A percentile compares a stretch with the other conserved stretches of the same genome.
Conservation (phyloP, 1,140 invertebrate species). For the Oedothorax gibbosus region DNA sequence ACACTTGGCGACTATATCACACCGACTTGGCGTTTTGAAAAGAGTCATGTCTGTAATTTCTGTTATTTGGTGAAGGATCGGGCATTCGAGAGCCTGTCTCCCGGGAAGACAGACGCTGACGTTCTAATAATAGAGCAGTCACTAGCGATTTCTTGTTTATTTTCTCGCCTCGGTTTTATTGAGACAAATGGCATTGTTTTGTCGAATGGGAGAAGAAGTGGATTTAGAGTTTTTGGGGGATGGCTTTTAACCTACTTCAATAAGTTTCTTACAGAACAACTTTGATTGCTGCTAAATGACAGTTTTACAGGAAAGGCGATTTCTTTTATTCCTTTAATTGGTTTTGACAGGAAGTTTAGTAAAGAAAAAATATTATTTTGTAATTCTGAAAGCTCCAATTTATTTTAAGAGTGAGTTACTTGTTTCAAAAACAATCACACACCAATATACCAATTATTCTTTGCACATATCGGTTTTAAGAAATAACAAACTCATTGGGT, state of each 20-base stretch:
- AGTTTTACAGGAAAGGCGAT: no score
- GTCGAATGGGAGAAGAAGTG: slow-evolving; percentile 10
- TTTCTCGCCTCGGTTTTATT: slow-evolving; percentile 12
- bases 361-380: no score
- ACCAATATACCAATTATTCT: no score
- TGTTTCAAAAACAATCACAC: no score
- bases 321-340: no score
- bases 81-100: slow-evolving; percentile 22
- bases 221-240: slow-evolving; percentile 1
- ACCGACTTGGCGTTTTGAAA: no score
- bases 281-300: not conserved
- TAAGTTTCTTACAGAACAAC: not conserved
- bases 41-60: slow-evolving; percentile 1
- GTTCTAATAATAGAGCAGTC: slow-evolving; percentile 36
- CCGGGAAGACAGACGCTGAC: slow-evolving; percentile 17
- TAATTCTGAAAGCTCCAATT: no score
- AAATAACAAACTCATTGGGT: no score
- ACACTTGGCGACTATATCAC: no score
- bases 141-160: not conserved
- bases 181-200: slow-evolving; percentile 32
- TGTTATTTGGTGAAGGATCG: slow-evolving; percentile 51
- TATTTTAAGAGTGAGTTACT: no score
- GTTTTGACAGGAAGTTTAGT: no score
- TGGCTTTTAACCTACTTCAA: slow-evolving; percentile 11
- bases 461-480: no score